phyloP scores from a whole-genome alignment of 2,888 invertebrate genomes.

The Athalia cordata region DNA sequence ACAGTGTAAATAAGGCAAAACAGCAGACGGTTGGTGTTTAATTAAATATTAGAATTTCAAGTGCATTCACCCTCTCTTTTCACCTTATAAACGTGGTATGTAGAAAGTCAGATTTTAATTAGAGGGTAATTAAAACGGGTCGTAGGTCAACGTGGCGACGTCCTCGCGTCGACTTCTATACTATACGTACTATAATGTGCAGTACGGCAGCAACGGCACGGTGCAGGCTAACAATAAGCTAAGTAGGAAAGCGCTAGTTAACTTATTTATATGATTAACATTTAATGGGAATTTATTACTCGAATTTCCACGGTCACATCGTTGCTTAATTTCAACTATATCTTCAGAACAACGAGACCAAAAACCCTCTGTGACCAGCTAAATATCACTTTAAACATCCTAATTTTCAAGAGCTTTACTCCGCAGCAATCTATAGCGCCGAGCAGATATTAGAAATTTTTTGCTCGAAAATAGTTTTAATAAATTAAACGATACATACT shows the following conservation, averaged over 20 bases:
- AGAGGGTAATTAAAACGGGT: constrained; percentile 43
- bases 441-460: no score
- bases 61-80: constrained; percentile 12
- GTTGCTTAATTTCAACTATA: constrained; percentile 25
- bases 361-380: not conserved
- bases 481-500: no score
- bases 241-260: constrained; percentile 44
- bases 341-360: not conserved
- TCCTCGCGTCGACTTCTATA: constrained; percentile 11
- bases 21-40: not conserved
- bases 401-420: constrained; percentile 16
- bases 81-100: not conserved
- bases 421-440: no score
- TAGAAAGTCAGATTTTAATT: constrained; percentile 38
- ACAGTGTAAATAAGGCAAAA: not conserved
- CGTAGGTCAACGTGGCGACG: constrained; percentile 44
- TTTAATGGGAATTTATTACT: constrained; percentile 37
- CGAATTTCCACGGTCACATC: constrained; percentile 24
- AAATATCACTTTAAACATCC: constrained; percentile 13
- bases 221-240: constrained; percentile 30
- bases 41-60: constrained; percentile 25
- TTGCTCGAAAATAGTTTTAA: no score
- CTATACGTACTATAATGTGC: not conserved
- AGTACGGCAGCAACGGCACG: not conserved
- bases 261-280: constrained; percentile 45